Base-by-base conservation (phyloP, 2,113 vertebrate genomes). In the Amphiprion ocellaris region DNA sequence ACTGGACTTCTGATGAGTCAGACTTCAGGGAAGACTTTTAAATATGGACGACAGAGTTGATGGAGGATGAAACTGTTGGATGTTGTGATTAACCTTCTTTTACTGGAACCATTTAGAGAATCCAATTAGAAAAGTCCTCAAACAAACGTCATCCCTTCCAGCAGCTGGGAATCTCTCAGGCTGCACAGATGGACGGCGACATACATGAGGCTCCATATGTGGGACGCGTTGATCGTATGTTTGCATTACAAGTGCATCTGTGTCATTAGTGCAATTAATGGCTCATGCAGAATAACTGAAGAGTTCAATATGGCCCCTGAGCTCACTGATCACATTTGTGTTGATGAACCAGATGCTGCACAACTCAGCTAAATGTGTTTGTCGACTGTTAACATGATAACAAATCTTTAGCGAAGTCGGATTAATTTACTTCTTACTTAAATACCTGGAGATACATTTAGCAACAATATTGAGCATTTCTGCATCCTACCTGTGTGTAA, bases 301-400 rank as follows among this genome's bases (percentile, higher is more conserved):
- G 69, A 61, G 77, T 69, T 55, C 10, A 61, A 60, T 10, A 14
- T 63, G 60, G 71, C 79, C 77, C 84, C 10, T 0, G 53, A 87
- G 82, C 59, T 10, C 33, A 4, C 70, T 74, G 77, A 83, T 88
- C 73, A 68, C 65, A 78, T 81, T 80, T 79, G 65, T 44, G 69
- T 52, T 64, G 77, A 79, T 83, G 86, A 76, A 72, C 44, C 86
- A 85, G 81, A 85, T 90, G 84, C 77, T 78, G 26, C 77, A 77
- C 47, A 9, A 55, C 49, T 56, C 56, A 54, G 74, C 44, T 75
- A 75, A 83, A 60, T 19, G 2, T 69, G 73, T 81, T 71, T 62
- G 64, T 26, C 52, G 73, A 77, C 15, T 63, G 60, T 69, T 75
- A 83, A 87, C 60, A 74, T 62, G 72, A 55, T 58, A 72, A 63